phyloP scores from a whole-genome alignment of 2,888 invertebrate genomes.

The Eupithecia vulgata region DNA sequence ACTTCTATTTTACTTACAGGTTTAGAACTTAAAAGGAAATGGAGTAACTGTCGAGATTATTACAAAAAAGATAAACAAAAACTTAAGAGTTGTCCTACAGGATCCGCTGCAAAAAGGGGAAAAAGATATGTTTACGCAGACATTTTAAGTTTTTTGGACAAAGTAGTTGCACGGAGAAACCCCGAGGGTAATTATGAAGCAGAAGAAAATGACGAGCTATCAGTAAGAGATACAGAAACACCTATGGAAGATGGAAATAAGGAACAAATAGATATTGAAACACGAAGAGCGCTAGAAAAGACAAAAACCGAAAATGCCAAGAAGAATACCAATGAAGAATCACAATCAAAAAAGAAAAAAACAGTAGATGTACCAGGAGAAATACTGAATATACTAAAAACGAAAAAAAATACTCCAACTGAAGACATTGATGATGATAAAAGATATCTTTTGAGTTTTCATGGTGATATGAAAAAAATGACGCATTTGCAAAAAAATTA shows the following conservation, averaged over 20 bases:
- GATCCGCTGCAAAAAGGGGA: constrained; percentile 15
- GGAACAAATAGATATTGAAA: too few relatives aligned
- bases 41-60: constrained; percentile 8
- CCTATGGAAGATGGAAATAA: constrained; percentile 10
- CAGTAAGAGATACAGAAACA: constrained; percentile 13
- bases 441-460: constrained; percentile 9
- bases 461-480: constrained; percentile 6
- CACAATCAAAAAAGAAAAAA: constrained; percentile 17
- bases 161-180: constrained; percentile 13
- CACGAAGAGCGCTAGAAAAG: constrained; percentile 17
- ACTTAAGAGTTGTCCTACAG: constrained; percentile 16
- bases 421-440: constrained; percentile 9
- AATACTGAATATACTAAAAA: constrained; percentile 15
- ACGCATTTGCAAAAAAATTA: constrained; percentile 3
- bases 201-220: constrained; percentile 11
- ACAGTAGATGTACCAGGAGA: constrained; percentile 12
- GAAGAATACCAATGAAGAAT: constrained; percentile 17
- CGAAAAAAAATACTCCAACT: constrained; percentile 11
- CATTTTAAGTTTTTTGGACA: constrained; percentile 15
- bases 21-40: constrained; percentile 9
- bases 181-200: constrained; percentile 9
- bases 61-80: constrained; percentile 12
- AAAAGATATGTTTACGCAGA: constrained; percentile 14
- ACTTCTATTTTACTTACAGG: constrained; percentile 5
- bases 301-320: constrained; percentile 13